A percentile compares a stretch with the other conserved stretches of the same genome.
Conservation (phyloP, 1,140 invertebrate species). For the Lepidotrigona ventralis region DNA sequence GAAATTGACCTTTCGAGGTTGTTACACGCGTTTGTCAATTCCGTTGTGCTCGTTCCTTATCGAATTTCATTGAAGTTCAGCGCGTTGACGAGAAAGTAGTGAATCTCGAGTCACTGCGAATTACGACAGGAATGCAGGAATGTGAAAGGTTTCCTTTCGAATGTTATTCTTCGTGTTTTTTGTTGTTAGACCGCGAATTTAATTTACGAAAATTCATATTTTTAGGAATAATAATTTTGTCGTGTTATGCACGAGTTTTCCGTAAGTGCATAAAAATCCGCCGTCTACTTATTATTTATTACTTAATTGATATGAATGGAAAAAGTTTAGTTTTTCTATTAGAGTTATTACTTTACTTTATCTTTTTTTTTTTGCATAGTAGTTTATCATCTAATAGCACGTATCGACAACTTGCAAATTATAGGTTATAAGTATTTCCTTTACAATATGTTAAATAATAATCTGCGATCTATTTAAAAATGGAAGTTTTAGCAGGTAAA, state of each 20-base stretch:
- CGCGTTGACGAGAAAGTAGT: neutral
- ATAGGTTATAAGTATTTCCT: too few relatives aligned
- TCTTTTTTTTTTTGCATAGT: neutral
- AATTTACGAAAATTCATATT: too few relatives aligned
- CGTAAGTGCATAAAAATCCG: too few relatives aligned
- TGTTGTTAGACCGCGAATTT: too few relatives aligned
- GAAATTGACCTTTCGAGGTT: neutral
- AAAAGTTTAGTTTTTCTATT: neutral
- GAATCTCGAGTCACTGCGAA: neutral
- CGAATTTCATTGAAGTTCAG: neutral
- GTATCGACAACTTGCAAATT: too few relatives aligned
- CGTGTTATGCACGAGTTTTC: too few relatives aligned
- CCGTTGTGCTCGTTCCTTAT: neutral
- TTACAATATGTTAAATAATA: neutral
- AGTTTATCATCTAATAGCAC: neutral
- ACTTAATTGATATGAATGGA: neutral
- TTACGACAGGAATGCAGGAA: too few relatives aligned
- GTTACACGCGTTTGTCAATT: neutral
- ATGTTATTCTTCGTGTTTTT: neutral
- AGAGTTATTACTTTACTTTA: neutral
- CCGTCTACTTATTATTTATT: neutral
- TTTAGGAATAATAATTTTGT: too few relatives aligned
- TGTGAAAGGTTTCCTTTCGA: neutral
- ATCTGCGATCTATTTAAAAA: neutral
- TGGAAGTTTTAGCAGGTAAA: too few relatives aligned